Conservation (phyloP, 1,140 invertebrate species). For the Fopius arisanus region DNA sequence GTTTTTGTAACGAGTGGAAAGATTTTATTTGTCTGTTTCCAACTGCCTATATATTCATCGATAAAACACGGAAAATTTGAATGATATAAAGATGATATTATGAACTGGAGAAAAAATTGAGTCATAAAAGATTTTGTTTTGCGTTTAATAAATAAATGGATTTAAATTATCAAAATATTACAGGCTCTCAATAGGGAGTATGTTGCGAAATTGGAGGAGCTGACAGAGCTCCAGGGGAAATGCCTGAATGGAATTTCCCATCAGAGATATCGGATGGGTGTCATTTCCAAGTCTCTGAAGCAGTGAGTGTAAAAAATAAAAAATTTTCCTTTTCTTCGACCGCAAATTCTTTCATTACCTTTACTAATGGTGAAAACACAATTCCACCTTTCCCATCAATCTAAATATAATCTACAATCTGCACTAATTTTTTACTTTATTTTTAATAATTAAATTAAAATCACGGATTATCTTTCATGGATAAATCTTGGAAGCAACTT, state of each 20-base stretch:
- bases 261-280: slow-evolving; percentile 86
- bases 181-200: slow-evolving; percentile 85
- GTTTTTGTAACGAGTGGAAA: not conserved
- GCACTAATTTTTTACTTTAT: not conserved
- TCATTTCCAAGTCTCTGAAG: slow-evolving; percentile 81
- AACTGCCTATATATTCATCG: no score
- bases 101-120: no score
- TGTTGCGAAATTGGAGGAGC: slow-evolving; percentile 82
- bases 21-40: not conserved
- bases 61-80: no score
- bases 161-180: no score
- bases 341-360: not conserved
- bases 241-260: slow-evolving; percentile 88
- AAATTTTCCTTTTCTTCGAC: no score
- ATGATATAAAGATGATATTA: not conserved
- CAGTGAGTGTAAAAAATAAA: slow-evolving; percentile 74
- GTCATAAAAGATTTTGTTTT: no score
- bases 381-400: no score
- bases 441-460: slow-evolving; percentile 2
- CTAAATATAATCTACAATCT: no score
- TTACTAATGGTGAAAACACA: no score
- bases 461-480: not conserved
- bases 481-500: no score
- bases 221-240: slow-evolving; percentile 84
- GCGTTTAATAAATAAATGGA: no score